A percentile compares a stretch with the other conserved stretches of the same genome.
Conservation (phyloP, 2,113 vertebrate species). For the Rhagologus leucostigma region DNA sequence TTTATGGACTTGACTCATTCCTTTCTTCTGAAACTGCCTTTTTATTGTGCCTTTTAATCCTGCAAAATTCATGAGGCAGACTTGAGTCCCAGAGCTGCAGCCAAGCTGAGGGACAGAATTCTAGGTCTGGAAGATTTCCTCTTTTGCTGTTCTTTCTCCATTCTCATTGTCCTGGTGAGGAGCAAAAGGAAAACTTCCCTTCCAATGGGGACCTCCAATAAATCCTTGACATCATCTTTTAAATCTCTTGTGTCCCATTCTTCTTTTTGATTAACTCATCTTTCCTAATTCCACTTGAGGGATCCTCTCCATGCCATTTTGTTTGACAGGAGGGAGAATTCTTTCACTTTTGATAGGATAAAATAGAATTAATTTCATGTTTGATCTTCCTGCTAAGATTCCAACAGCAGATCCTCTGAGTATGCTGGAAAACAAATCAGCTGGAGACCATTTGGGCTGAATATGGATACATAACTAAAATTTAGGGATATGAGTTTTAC, state of each 20-base stretch:
- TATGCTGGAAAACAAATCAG: background rate
- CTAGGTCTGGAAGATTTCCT: background rate
- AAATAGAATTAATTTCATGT: background rate
- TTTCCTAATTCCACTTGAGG: background rate
- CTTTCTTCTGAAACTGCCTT: background rate
- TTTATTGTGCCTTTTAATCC: background rate
- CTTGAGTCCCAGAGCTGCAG: background rate
- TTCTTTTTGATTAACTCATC: background rate
- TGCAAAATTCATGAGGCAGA: background rate
- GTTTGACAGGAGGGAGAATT: background rate
- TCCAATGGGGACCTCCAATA: background rate
- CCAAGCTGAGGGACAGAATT: background rate
- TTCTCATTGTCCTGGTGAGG: background rate
- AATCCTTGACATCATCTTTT: background rate
- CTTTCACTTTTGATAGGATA: background rate
- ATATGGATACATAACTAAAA: rapidly evolving
- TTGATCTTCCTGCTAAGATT: background rate
- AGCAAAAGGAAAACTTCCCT: background rate
- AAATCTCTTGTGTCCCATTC: background rate
- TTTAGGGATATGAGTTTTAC: background rate
- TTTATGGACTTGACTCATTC: background rate
- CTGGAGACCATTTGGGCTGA: background rate
- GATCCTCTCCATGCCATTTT: background rate
- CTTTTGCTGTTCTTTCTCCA: background rate
- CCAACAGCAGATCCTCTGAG: background rate